A percentile compares a stretch with the other conserved stretches of the same genome.
Conservation (phyloP, 1,140 invertebrate species). For the Globodera ellingtonae region DNA sequence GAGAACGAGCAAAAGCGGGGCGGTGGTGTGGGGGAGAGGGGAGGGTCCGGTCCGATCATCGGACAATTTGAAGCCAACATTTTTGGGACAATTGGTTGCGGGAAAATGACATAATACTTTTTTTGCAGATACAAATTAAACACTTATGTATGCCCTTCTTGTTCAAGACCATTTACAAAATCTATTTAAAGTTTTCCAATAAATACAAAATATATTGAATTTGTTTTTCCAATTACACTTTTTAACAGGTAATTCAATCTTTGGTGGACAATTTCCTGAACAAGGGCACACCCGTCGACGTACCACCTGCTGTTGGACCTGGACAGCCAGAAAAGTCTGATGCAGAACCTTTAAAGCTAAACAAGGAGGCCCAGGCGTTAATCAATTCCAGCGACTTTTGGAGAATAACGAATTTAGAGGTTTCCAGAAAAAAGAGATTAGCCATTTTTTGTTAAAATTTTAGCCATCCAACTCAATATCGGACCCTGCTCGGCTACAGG, state of each 20-base stretch:
- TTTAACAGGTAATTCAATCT: constrained; percentile 42
- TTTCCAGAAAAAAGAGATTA: constrained; percentile 1
- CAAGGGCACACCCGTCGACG: constrained; percentile 49
- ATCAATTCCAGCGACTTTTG: constrained; percentile 54
- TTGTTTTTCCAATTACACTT: not conserved
- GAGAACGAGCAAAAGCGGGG: not conserved
- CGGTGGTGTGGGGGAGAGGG: no score
- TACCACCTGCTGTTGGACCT: constrained; percentile 20
- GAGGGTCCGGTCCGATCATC: not conserved
- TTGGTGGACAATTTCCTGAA: constrained; percentile 55
- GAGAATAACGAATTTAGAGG: constrained; percentile 41
- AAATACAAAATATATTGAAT: no score
- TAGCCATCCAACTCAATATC: constrained; percentile 40
- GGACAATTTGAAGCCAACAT: not conserved
- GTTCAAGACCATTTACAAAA: no score
- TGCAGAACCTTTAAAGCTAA: constrained; percentile 38
- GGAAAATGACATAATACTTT: no score
- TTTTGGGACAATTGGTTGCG: no score
- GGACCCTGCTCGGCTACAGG: constrained; percentile 16
- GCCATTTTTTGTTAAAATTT: not conserved
- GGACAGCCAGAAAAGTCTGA: not conserved
- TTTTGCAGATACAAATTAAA: no score
- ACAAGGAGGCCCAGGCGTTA: constrained; percentile 47
- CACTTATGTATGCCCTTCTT: no score
- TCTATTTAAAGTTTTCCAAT: no score